Base-by-base conservation (phyloP, 2,888 invertebrate species). In the Watsonalla binaria region DNA sequence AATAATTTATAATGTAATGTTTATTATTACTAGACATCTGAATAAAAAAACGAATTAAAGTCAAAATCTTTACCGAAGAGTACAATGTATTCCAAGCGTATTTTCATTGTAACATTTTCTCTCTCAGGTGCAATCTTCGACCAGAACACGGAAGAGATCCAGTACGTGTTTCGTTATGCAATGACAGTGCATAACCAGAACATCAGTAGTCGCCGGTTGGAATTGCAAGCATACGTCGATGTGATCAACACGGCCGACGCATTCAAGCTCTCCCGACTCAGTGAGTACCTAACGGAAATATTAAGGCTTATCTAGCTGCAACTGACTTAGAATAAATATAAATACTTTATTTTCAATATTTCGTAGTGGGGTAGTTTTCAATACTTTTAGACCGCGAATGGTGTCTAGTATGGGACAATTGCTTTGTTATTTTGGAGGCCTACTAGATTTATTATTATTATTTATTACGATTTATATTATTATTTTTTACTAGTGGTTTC, bases 231-330 rank as follows among this genome's bases (percentile, higher is more conserved):
- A 7, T 97, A 95, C 76, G 96, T 97, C 50, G 97, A 97, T 79
- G 95, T 97, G 74, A 97, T 98, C 84, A 96, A 97, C 82, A 97
- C 97, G 9, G 97, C 97, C 24, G 97, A 98, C 82, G 97, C 97
- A 59, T 98, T 97, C 91, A 97, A 97, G 82, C 92, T 98, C 57
- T 97, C 97, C 47, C 93, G 97, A 73, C 92, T 97, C 63, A 96
- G 98, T 98, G 90, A 95, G 97, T 95, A 77, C 55, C 60, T 54
- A 15, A 7, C 47, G 11, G 39, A 53, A 45, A 46, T 42, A 9
- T 24, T 24, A 24, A 8, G 11, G 11, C 8, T 11, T 42, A 42
- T 42, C 42, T 9, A 0, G 11, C 42, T 11, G 42, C 42, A 5
- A 8, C 42, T 42, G 8, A 8, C 8, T 42, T 11, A 11, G 42